Base-by-base conservation (phyloP, 2,888 invertebrate genomes). In the Drosophila algonquin region DNA sequence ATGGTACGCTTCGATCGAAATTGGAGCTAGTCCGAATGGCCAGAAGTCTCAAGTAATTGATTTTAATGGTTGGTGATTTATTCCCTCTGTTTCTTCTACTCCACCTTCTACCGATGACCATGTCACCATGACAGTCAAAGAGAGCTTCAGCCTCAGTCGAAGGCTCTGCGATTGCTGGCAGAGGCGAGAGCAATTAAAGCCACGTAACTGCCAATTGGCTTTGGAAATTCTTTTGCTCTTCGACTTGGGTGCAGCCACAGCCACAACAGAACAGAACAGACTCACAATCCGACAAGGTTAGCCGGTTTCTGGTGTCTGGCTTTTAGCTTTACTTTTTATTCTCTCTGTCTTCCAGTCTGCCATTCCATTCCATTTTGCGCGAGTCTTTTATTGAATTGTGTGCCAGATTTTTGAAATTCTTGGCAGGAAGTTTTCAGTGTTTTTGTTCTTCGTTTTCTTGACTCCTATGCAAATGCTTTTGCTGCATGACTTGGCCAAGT, bases 401-500 rank as follows among this genome's bases (percentile, higher is more conserved):
- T 73, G 73, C 86, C 78, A 87, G 88, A 87, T 87, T 73, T 71
- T 82, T 85, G 71, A 77, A 76, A 85, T 87, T 80, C 86, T 73
- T 77, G 82, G 77, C 80, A 87, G 87, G 87, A 85, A 87, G 77
- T 70, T 75, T 75, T 75, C 10, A 72, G 75, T 77, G 10, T 30
- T 46, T 59, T 54, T 59, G 51, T 21, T 50, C 53, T 56, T 8
- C 45, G 35, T 46, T 46, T 50, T 76, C 81, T 64, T 75, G 60
- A 70, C 73, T 56, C 73, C 73, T 69, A 85, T 87, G 87, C 77
- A 81, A 82, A 82, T 79, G 75, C 69, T 32, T 71, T 47, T 73
- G 57, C 85, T 75, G 87, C 81, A 79, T 87, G 81, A 82, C 87
- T 82, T 76, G 72, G 55, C 74, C 67, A 65, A 67, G 44, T 54